A percentile compares a stretch with the other conserved stretches of the same genome.
Conservation (phyloP, 2,113 vertebrate species). For the Oreochromis spilurus region DNA sequence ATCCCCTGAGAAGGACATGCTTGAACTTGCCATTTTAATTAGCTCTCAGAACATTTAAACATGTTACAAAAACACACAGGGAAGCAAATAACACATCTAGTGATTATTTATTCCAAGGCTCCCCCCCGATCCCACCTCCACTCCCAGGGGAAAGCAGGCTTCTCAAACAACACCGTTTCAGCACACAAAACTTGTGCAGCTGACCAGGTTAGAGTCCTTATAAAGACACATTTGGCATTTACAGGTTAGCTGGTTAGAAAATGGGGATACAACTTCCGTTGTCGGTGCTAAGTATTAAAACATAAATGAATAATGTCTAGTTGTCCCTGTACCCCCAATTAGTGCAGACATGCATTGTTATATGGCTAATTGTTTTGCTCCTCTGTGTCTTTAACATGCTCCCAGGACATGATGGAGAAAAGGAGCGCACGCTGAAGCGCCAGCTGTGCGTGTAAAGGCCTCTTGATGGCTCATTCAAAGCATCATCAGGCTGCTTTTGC, state of each 20-base stretch:
- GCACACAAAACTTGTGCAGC: background rate
- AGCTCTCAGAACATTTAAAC: conserved; percentile 54
- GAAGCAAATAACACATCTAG: conserved; percentile 28
- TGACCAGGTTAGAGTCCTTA: background rate
- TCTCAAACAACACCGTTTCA: background rate
- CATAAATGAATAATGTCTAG: conserved; percentile 18
- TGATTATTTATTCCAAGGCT: background rate
- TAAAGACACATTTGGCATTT: background rate
- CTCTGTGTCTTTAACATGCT: conserved; percentile 44
- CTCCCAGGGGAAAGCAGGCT: background rate
- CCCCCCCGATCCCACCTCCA: fast-evolving
- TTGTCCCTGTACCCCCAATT: conserved; percentile 54
- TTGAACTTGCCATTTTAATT: conserved; percentile 68
- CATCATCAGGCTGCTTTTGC: conserved; percentile 41
- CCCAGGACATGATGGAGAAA: conserved; percentile 24
- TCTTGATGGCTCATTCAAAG: conserved; percentile 54
- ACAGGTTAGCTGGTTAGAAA: background rate
- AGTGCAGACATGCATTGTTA: conserved; percentile 44
- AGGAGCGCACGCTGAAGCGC: background rate
- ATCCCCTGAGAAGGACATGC: conserved; percentile 45
- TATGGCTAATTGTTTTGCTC: conserved; percentile 58
- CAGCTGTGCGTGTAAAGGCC: conserved; percentile 44
- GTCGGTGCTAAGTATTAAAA: background rate
- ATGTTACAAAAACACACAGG: conserved; percentile 15
- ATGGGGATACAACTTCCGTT: background rate